Evolutionary conservation across 2,888 invertebrate species (phyloP).

Genomic region (Spodoptera picta): DNA sequence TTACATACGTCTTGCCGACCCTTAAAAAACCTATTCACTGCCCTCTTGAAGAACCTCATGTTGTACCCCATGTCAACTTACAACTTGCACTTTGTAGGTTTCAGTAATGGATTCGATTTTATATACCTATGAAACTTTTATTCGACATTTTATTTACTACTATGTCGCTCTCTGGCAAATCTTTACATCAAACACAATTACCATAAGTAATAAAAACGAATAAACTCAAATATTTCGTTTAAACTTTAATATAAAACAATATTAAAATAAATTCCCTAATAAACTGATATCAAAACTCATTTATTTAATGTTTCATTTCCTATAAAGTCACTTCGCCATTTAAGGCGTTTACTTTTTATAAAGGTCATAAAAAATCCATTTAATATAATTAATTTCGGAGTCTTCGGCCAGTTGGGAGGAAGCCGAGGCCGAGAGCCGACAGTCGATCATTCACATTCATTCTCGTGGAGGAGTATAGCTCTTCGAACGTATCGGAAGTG

Average conservation of each 20-base stretch:
- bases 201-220: no score
- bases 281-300: conserved; percentile 32
- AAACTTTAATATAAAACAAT: conserved; percentile 3
- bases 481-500: conserved; percentile 84
- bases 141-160: no score
- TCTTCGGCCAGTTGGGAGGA: conserved; percentile 8
- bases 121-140: no score
- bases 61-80: no score
- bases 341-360: conserved; percentile 28
- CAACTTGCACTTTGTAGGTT: no score
- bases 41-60: no score
- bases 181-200: no score
- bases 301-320: conserved; percentile 28
- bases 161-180: no score
- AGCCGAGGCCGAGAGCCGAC: conserved; percentile 8
- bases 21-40: no score
- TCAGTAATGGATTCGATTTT: no score
- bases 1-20: no score
- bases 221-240: no score
- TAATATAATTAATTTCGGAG: conserved; percentile 46
- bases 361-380: conserved; percentile 43
- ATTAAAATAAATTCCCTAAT: conserved; percentile 26
- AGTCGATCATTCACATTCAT: conserved; percentile 71
- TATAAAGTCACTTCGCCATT: conserved; percentile 7
- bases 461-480: conserved; percentile 82